Evolutionary conservation across 1,140 invertebrate genomes (phyloP).

Genomic region (Penaeus vannamei): DNA sequence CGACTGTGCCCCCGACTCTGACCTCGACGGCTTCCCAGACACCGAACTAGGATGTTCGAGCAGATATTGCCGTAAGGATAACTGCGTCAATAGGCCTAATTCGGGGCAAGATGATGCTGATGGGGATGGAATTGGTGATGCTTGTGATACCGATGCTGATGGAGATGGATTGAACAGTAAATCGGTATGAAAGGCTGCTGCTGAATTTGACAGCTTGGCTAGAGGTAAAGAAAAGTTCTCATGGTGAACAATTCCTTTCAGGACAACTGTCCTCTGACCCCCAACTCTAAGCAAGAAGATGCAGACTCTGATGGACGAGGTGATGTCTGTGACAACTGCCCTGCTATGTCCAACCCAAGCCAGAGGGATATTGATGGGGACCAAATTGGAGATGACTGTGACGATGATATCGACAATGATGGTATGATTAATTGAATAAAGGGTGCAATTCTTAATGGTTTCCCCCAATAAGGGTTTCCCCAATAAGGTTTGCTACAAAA

Average conservation of each 20-base stretch:
- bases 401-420: conserved; percentile 75
- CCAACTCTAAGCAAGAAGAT: conserved; percentile 85
- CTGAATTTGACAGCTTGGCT: too few relatives aligned
- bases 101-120: background rate
- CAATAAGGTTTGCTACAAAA: too few relatives aligned
- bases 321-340: conserved; percentile 89
- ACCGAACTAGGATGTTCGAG: background rate
- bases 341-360: conserved; percentile 82
- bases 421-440: too few relatives aligned
- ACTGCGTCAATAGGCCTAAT: background rate
- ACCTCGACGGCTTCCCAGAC: conserved; percentile 4
- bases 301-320: conserved; percentile 82
- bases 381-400: conserved; percentile 82
- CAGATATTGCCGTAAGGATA: background rate
- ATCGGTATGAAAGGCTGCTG: too few relatives aligned
- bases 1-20: background rate
- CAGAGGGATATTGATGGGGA: conserved; percentile 83
- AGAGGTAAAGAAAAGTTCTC: too few relatives aligned
- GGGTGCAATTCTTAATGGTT: too few relatives aligned
- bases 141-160: too few relatives aligned
- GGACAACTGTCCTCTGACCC: conserved; percentile 65
- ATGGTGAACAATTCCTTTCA: too few relatives aligned
- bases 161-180: too few relatives aligned
- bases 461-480: too few relatives aligned
- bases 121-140: too few relatives aligned